Conservation (phyloP, 2,888 invertebrate species). For the Rhimphoctona megacephalus region DNA sequence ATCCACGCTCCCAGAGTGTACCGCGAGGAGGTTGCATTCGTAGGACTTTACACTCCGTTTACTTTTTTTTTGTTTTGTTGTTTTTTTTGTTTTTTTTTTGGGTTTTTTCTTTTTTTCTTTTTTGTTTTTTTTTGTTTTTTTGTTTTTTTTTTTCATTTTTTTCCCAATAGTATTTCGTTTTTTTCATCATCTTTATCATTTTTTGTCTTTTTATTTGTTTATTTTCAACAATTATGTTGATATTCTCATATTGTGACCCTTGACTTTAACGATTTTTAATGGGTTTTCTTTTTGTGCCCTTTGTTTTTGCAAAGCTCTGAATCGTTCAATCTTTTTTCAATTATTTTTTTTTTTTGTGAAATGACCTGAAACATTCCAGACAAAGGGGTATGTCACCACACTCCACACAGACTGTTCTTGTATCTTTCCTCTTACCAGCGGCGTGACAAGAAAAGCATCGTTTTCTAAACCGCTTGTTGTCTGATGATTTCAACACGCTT, state of each 20-base stretch:
- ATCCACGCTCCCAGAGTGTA: too few relatives aligned
- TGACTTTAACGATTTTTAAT: neutral
- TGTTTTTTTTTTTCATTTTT: neutral
- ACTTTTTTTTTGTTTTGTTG: too few relatives aligned
- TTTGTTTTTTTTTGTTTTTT: slow-evolving; percentile 1
- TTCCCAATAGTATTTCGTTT: too few relatives aligned
- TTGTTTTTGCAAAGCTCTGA: neutral
- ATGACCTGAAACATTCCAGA: neutral
- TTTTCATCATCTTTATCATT: too few relatives aligned
- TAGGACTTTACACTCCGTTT: too few relatives aligned
- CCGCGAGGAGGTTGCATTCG: too few relatives aligned
- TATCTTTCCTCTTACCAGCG: slow-evolving; percentile 20
- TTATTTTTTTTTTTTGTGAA: neutral
- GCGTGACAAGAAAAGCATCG: slow-evolving; percentile 22
- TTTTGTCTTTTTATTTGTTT: neutral
- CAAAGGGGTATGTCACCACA: slow-evolving; percentile 17
- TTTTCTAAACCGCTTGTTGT: slow-evolving; percentile 7
- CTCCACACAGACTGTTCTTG: slow-evolving; percentile 21
- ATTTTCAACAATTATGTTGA: too few relatives aligned
- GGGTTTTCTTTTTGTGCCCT: neutral
- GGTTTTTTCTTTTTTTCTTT: too few relatives aligned
- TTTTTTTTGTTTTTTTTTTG: too few relatives aligned
- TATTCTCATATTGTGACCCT: too few relatives aligned
- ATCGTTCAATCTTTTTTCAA: neutral
- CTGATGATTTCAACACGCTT: slow-evolving; percentile 9